Percentiles rank a stretch among this genome's conserved stretches.
Conservation (phyloP, 37 sponge, comb jelly and placozoan genomes). For the Aplysina aerophoba region DNA sequence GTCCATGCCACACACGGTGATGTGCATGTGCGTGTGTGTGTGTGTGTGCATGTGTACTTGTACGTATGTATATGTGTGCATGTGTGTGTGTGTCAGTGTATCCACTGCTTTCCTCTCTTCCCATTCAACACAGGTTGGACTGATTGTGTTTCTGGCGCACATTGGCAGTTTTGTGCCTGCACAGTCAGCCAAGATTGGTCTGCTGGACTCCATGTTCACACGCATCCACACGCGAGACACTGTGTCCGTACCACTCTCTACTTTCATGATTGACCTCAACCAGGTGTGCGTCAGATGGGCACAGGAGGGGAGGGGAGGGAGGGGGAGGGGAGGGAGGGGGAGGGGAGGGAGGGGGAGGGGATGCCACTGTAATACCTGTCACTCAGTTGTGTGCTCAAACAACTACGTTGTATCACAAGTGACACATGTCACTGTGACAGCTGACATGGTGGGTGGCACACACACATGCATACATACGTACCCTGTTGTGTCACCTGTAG, state of each 20-base stretch:
- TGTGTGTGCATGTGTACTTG: no score
- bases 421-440: no score
- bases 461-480: no score
- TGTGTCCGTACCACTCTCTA: constrained; percentile 89
- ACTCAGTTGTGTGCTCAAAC: background rate
- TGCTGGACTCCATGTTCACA: constrained; percentile 92
- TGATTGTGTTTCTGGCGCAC: constrained; percentile 96
- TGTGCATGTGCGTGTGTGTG: no score
- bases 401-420: no score
- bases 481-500: constrained; percentile 25
- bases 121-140: constrained; percentile 71
- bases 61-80: no score
- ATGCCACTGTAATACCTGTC: background rate
- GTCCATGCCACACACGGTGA: no score
- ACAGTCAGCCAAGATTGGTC: constrained; percentile 79
- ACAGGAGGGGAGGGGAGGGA: background rate
- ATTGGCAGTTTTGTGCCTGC: constrained; percentile 98
- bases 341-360: background rate
- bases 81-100: no score
- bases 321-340: no score
- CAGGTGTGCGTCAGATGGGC: constrained; percentile 68
- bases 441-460: no score
- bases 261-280: constrained; percentile 96
- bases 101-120: background rate
- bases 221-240: constrained; percentile 90